Evolutionary conservation across 2,113 vertebrate genomes (phyloP).

Genomic region (Apodemus speciosus): DNA sequence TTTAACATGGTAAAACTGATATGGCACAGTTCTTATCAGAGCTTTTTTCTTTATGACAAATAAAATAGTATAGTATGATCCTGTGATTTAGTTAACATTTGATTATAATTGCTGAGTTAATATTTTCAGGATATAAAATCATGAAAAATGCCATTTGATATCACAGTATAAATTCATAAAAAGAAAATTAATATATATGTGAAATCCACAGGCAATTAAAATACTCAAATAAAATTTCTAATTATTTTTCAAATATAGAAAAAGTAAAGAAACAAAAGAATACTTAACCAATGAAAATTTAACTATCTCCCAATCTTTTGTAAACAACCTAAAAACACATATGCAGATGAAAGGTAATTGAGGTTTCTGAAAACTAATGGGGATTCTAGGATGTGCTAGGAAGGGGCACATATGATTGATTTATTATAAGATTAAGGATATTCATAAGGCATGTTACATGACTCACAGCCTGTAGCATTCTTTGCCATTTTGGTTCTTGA

Average conservation of each 20-base stretch:
- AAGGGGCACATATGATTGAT: background rate
- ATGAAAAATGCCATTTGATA: background rate
- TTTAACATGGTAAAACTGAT: background rate
- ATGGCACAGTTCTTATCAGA: background rate
- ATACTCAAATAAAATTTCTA: background rate
- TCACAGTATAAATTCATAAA: background rate
- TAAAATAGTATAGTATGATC: background rate
- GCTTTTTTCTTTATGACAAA: constrained; percentile 7
- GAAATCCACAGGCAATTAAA: background rate
- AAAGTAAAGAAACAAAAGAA: background rate
- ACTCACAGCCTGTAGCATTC: too few relatives aligned
- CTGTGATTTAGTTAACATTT: background rate
- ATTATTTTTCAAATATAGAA: background rate
- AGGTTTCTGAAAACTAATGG: background rate
- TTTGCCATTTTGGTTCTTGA: background rate
- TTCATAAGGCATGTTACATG: too few relatives aligned
- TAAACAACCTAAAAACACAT: background rate
- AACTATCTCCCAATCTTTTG: background rate
- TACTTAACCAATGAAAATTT: background rate
- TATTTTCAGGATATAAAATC: background rate
- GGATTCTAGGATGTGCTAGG: background rate
- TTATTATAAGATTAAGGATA: background rate
- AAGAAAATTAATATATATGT: background rate
- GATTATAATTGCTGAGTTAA: background rate
- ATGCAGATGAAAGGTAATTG: background rate